These are phyloP conservation scores for Trichomalopsis sarcophagae DNA, from an alignment of 1,140 invertebrate genomes.

Conservation along the genomic window DNA sequence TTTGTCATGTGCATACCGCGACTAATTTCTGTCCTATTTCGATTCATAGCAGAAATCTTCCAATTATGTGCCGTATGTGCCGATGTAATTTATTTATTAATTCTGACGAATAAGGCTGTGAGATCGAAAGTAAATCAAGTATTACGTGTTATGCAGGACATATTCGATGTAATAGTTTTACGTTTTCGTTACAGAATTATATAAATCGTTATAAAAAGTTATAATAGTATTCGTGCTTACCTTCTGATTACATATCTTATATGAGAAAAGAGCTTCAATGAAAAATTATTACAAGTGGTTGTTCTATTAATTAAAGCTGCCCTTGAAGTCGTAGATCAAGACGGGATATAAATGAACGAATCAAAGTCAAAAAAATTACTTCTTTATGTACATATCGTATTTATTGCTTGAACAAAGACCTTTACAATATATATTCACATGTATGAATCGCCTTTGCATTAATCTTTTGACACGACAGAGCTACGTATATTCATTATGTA, in stretches of 20 bases:
- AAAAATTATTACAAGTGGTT: too few species aligned
- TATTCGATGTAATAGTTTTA: background rate
- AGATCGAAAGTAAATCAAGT: background rate
- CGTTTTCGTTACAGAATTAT: too few species aligned
- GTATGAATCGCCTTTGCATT: conserved; percentile 56
- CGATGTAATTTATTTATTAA: background rate
- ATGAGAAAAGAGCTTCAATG: too few species aligned
- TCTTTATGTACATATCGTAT: conserved; percentile 60
- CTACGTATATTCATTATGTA: background rate
- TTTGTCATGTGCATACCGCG: background rate
- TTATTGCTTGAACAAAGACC: conserved; percentile 63
- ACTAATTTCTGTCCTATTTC: too few species aligned
- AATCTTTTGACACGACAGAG: conserved; percentile 24
- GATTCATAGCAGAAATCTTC: too few species aligned
- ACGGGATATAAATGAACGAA: background rate
- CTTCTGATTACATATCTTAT: too few species aligned
- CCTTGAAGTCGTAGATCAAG: background rate
- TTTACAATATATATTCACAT: conserved; percentile 65
- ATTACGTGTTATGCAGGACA: background rate
- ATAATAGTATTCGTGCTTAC: too few species aligned
- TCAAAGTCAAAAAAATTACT: conserved; percentile 24
- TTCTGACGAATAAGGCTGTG: background rate
- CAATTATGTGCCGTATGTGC: background rate
- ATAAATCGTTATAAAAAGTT: too few species aligned
- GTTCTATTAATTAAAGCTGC: background rate